Percentiles rank a stretch among this genome's conserved stretches.
phyloP scores from a whole-genome alignment of 2,797 vertebrate species.

The Enteromius thamalakanensis region DNA sequence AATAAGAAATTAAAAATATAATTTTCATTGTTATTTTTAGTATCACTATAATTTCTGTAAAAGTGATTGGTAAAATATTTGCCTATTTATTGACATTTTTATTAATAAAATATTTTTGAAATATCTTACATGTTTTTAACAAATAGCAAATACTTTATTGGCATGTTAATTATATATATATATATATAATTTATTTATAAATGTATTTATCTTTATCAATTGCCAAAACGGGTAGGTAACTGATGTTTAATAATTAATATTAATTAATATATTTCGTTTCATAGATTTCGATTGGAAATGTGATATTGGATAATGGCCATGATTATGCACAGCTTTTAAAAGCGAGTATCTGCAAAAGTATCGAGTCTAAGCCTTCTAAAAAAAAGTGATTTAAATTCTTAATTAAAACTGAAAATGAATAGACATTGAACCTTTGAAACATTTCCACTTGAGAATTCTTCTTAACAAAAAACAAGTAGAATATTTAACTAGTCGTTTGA shows the following conservation, averaged over 20 bases:
- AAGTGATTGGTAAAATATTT: not conserved
- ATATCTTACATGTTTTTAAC: not conserved
- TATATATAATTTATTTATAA: too few relatives aligned
- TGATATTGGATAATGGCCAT: conserved; percentile 63
- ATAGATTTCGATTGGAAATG: conserved; percentile 65
- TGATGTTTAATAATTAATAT: not conserved
- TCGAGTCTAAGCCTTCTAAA: not conserved
- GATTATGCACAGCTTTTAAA: conserved; percentile 61
- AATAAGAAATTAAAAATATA: not conserved
- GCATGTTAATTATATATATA: not conserved
- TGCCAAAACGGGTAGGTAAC: not conserved
- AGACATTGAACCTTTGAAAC: not conserved
- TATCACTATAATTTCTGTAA: not conserved
- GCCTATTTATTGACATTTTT: not conserved
- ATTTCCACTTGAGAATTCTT: not conserved
- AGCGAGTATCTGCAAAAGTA: not conserved
- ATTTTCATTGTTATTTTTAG: not conserved
- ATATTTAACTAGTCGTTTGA: not conserved
- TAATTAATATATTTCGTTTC: not conserved
- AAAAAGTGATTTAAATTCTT: not conserved
- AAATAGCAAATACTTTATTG: not conserved
- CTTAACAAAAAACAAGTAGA: not conserved
- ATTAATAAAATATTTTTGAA: not conserved
- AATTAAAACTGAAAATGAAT: not conserved
- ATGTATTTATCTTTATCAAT: too few relatives aligned